Evolutionary conservation across 2,888 invertebrate species (phyloP).

Genomic region (Andrena praecox): DNA sequence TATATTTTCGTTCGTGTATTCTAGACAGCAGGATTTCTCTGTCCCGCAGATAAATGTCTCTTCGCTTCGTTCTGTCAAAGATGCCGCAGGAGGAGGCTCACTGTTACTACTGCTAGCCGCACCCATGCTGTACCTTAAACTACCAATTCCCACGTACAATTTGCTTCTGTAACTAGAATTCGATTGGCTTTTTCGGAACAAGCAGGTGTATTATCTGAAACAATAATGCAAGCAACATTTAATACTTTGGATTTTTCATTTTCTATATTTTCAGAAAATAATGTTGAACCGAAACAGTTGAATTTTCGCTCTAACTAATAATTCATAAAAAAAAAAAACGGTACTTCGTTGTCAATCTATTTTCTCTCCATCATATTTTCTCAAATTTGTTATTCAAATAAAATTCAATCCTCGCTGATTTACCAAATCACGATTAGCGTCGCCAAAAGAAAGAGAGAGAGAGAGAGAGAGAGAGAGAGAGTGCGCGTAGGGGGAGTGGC

Average conservation of each 20-base stretch:
- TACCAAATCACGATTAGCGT: slow-evolving; percentile 8
- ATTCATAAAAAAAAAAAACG: too few relatives aligned
- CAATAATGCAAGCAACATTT: too few relatives aligned
- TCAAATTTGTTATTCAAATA: too few relatives aligned
- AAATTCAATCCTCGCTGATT: background rate
- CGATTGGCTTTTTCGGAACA: background rate
- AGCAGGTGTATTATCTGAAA: slow-evolving; percentile 16
- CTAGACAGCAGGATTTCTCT: slow-evolving; percentile 60
- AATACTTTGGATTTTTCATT: background rate
- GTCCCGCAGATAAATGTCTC: slow-evolving; percentile 36
- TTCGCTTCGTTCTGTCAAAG: slow-evolving; percentile 18
- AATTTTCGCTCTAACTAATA: too few relatives aligned
- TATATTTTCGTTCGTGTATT: slow-evolving; percentile 56
- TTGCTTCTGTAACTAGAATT: background rate
- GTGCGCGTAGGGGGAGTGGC: background rate
- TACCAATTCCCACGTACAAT: background rate
- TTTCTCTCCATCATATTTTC: too few relatives aligned
- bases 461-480: background rate
- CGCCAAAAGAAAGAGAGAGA: background rate
- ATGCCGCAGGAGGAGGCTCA: slow-evolving; percentile 46
- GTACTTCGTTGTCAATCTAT: too few relatives aligned
- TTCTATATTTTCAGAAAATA: background rate
- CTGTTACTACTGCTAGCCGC: slow-evolving; percentile 73
- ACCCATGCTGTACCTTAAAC: slow-evolving; percentile 71
- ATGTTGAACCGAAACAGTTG: too few relatives aligned